Base-by-base conservation (phyloP, 1,140 invertebrate species). In the Drosophila seguyi region DNA sequence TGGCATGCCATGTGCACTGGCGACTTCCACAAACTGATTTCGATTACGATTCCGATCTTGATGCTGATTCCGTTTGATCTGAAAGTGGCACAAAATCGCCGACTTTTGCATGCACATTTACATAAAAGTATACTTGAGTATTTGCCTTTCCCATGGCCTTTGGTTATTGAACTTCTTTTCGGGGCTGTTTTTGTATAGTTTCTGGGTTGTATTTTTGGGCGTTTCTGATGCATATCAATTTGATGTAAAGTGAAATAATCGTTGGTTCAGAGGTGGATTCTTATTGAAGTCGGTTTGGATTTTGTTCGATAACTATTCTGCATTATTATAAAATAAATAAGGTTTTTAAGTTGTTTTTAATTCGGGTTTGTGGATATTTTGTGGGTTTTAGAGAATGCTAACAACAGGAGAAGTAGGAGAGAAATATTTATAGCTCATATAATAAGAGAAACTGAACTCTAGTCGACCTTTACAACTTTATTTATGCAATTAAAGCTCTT, bases 21-120 rank as follows among this genome's bases (percentile, higher is more conserved):
- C 44, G 66, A 72, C 34, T 72, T 59, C 55, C 67, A 38, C 52
- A 59, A 59, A 41, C 69, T 72, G 68, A 73, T 73, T 58, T 72
- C 45, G 69, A 73, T 73, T 58, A 48, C 45, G 69, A 71, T 72
- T 72, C 50, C 38, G 53, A 65, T 67, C 45, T 56, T 47, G 50
- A 71, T 71, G 36, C 57, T 71, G 66, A 72, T 73, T 73, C 42
- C 34, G 53, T 73, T 59, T 72, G 69, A 73, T 72, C 67, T 50
- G 66, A 69, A 69, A 69, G 66, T 69, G 66, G 66, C 66, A 68
- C 66, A 68, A 67, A 69, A 53, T 36, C 62, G 27, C 6, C 36
- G 22, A 25, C 14, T 67, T 52, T 69, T 18, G 66, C 45, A 22
- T 44, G 29, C 22, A 14, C 29, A 71, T 72, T 71, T 72, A 55